These are phyloP conservation scores for Leptoclinus maculatus DNA, from an alignment of 2,797 vertebrate genomes.

Conservation along the genomic window DNA sequence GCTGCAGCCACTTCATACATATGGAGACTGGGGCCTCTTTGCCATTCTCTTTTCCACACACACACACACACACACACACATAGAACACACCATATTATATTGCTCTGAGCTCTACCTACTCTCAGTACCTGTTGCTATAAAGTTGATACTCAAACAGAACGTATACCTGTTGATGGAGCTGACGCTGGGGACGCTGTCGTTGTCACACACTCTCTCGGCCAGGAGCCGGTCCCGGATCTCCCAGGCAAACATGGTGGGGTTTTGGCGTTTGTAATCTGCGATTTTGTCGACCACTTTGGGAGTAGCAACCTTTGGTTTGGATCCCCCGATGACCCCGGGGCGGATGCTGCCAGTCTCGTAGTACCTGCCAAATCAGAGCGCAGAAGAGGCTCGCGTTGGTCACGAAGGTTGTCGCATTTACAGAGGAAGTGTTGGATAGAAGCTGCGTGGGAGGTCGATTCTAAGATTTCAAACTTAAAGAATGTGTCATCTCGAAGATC, in stretches of 20 bases:
- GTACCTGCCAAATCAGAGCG: slow-evolving; percentile 85
- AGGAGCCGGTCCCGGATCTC: slow-evolving; percentile 98
- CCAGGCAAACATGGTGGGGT: slow-evolving; percentile 99
- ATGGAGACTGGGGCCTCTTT: slow-evolving; percentile 80
- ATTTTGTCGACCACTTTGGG: slow-evolving; percentile 99
- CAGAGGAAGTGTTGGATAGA: neutral
- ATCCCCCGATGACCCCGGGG: slow-evolving; percentile 98
- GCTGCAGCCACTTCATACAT: slow-evolving; percentile 86
- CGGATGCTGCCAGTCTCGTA: slow-evolving; percentile 99
- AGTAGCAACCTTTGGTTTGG: slow-evolving; percentile 99
- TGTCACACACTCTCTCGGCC: slow-evolving; percentile 97
- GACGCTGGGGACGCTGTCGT: slow-evolving; percentile 98
- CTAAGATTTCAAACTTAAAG: neutral
- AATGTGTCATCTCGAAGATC: neutral
- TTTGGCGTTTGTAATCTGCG: slow-evolving; percentile 99
- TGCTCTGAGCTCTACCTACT: slow-evolving; percentile 41
- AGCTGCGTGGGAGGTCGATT: neutral
- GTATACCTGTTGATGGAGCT: slow-evolving; percentile 98
- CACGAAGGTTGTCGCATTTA: neutral
- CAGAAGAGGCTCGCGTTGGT: neutral
- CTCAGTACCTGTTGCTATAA: slow-evolving; percentile 60
- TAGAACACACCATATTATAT: slow-evolving; percentile 39
- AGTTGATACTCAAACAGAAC: slow-evolving; percentile 33
- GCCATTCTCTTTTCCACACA: slow-evolving; percentile 65
- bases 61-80: slow-evolving; percentile 27